Evolutionary conservation across 2,113 vertebrate genomes (phyloP).

Genomic region (Telmatochromis bifrenatus): DNA sequence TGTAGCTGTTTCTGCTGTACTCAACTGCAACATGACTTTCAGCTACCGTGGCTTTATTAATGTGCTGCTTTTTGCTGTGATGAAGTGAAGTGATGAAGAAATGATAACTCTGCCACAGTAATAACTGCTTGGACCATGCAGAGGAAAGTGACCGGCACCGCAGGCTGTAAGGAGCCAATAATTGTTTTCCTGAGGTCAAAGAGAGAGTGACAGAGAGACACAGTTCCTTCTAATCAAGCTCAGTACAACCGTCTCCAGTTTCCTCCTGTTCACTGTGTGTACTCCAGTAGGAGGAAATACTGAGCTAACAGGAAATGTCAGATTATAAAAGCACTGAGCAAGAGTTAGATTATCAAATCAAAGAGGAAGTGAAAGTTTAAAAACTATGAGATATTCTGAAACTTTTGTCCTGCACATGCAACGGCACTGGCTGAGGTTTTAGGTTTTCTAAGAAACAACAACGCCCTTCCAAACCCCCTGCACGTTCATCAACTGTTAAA

Average conservation of each 20-base stretch:
- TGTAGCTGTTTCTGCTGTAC: not conserved
- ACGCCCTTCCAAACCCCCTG: not conserved
- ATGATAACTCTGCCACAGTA: not conserved
- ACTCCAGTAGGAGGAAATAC: conserved; percentile 32
- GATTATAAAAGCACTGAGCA: conserved; percentile 53
- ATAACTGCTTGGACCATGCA: not conserved
- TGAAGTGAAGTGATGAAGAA: not conserved
- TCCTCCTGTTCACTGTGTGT: conserved; percentile 24
- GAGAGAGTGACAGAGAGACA: conserved; percentile 37
- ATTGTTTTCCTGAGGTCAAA: conserved; percentile 59
- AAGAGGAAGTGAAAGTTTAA: conserved; percentile 55
- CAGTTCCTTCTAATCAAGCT: conserved; percentile 59
- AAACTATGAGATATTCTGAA: conserved; percentile 10
- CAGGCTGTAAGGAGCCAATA: conserved; percentile 17
- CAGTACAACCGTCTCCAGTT: conserved; percentile 29
- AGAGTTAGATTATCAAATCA: conserved; percentile 45
- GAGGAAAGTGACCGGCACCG: not conserved
- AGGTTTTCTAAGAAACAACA: not conserved
- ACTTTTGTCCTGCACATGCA: not conserved
- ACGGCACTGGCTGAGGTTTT: not conserved
- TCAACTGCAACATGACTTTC: not conserved
- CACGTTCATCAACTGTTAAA: not conserved
- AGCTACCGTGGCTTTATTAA: not conserved
- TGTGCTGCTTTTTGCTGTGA: not conserved
- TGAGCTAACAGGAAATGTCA: conserved; percentile 48